These are phyloP conservation scores for Lucifuga dentata DNA, from an alignment of 2,113 vertebrate species.

Conservation along the genomic window DNA sequence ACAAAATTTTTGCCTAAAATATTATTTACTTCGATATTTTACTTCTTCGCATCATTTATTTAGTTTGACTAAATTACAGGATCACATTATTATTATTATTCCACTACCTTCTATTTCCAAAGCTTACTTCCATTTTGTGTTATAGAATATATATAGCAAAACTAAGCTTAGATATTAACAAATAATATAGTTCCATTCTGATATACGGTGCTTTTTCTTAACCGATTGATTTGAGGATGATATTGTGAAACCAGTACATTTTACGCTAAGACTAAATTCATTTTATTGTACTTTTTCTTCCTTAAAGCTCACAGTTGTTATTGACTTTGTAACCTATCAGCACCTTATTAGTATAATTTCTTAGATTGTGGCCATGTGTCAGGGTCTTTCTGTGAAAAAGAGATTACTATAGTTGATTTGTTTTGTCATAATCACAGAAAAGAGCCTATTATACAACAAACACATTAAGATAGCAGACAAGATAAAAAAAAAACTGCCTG, in stretches of 20 bases:
- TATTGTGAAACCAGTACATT: not conserved
- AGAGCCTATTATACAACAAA: slow-evolving; percentile 30
- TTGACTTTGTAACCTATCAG: slow-evolving; percentile 43
- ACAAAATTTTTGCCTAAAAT: slow-evolving; percentile 1
- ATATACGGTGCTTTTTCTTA: too few relatives aligned
- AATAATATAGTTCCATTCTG: slow-evolving; percentile 12
- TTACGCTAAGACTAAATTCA: not conserved
- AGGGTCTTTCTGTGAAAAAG: slow-evolving; percentile 16
- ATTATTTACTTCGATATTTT: not conserved
- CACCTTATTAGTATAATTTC: too few relatives aligned
- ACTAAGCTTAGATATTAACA: not conserved
- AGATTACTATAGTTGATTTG: slow-evolving; percentile 32
- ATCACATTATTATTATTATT: slow-evolving; percentile 5
- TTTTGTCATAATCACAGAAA: slow-evolving; percentile 49
- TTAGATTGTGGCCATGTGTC: slow-evolving; percentile 31
- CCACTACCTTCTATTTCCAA: slow-evolving; percentile 5
- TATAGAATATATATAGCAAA: not conserved
- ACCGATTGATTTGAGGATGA: slow-evolving; percentile 16
- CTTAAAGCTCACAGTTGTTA: slow-evolving; percentile 17
- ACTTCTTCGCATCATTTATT: too few relatives aligned
- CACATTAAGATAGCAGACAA: slow-evolving; percentile 50
- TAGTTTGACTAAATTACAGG: slow-evolving; percentile 2
- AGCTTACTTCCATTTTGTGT: not conserved
- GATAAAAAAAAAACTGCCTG: slow-evolving; percentile 23
- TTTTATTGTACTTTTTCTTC: slow-evolving; percentile 35